Conservation (phyloP, 2,888 invertebrate genomes). For the Gymnosoma rotundatum region DNA sequence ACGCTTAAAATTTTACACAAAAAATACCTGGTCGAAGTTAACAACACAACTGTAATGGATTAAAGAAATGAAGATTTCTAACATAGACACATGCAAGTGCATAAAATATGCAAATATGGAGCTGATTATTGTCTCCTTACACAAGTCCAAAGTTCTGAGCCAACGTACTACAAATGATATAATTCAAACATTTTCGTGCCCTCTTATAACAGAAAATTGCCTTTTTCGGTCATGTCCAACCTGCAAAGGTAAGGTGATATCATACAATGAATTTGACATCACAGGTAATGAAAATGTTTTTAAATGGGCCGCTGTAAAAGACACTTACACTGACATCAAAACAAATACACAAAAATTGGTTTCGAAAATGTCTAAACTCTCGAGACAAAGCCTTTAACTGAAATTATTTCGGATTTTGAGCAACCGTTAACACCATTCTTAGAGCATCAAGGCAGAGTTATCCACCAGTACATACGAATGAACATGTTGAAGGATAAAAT, state of each 20-base stretch:
- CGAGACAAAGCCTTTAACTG: too few species aligned
- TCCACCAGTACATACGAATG: too few species aligned
- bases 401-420: too few species aligned
- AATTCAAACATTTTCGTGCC: neutral
- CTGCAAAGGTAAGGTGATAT: neutral
- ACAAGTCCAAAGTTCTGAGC: too few species aligned
- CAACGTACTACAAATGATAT: too few species aligned
- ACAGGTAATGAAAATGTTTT: too few species aligned
- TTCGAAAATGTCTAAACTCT: conserved; percentile 14
- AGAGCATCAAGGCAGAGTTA: too few species aligned
- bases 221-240: conserved; percentile 32
- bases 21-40: conserved; percentile 2
- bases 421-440: too few species aligned
- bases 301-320: too few species aligned
- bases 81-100: too few species aligned
- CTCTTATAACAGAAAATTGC: conserved; percentile 29
- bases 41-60: neutral
- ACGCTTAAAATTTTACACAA: conserved; percentile 26
- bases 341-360: conserved; percentile 5
- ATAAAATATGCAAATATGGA: too few species aligned
- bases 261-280: conserved; percentile 1
- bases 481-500: conserved; percentile 15
- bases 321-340: neutral
- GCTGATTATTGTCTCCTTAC: too few species aligned
- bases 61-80: neutral